Conservation (phyloP, 2,113 vertebrate species). For the Tinamus guttatus region DNA sequence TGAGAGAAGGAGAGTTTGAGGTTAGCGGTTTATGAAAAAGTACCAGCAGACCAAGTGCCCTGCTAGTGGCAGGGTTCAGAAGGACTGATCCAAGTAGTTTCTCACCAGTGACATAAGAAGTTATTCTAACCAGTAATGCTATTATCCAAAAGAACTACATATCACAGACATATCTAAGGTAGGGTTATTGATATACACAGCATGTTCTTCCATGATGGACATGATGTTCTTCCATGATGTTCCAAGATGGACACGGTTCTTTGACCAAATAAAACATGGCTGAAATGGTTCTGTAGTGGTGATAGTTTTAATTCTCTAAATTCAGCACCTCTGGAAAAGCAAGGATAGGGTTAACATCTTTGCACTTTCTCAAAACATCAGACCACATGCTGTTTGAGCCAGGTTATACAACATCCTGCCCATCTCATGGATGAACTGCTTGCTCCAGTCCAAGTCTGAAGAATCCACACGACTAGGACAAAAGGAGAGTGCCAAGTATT, state of each 20-base stretch:
- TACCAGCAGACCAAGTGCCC: neutral
- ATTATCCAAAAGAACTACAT: neutral
- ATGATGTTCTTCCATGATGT: too few relatives aligned
- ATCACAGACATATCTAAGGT: neutral
- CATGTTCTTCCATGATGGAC: neutral
- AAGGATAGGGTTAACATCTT: neutral
- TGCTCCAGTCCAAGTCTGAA: neutral
- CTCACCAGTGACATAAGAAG: neutral
- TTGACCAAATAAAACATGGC: neutral
- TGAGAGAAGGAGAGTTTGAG: neutral
- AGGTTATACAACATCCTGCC: neutral
- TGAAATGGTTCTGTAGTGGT: neutral
- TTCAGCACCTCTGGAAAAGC: neutral
- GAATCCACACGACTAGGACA: neutral
- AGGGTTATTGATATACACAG: neutral
- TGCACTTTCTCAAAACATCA: neutral
- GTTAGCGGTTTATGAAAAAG: neutral
- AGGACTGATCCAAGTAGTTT: neutral
- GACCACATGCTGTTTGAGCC: neutral
- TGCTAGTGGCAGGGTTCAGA: neutral
- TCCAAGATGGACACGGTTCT: rapidly evolving
- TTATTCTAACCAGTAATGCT: neutral
- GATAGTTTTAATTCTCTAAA: neutral
- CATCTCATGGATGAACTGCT: neutral
- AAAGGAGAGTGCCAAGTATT: neutral